Conservation (phyloP, 2,113 vertebrate species). For the Aplodontia rufa region DNA sequence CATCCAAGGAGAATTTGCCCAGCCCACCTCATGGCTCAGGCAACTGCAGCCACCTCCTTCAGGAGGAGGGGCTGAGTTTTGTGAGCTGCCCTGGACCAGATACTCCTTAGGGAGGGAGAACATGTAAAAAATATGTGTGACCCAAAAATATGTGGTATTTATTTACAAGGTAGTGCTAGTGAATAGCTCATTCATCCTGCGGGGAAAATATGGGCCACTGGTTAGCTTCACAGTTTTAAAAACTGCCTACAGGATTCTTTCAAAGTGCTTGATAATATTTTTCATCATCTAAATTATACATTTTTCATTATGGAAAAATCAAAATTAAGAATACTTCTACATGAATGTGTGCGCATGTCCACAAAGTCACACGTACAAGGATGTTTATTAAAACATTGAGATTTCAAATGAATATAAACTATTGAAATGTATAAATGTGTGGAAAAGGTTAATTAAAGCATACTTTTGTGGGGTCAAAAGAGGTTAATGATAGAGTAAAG, state of each 20-base stretch:
- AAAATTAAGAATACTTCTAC: neutral
- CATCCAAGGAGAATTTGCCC: neutral
- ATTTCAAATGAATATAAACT: neutral
- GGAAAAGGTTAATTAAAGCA: neutral
- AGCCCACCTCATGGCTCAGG: neutral
- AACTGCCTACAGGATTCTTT: slow-evolving; percentile 3
- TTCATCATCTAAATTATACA: neutral
- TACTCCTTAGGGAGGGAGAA: neutral
- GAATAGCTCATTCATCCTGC: slow-evolving; percentile 37
- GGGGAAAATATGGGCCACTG: neutral
- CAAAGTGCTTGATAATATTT: neutral
- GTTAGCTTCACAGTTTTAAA: neutral
- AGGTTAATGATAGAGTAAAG: neutral
- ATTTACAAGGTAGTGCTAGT: neutral
- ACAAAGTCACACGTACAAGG: neutral
- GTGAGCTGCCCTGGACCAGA: neutral
- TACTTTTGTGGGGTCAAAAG: neutral
- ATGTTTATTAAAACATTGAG: neutral
- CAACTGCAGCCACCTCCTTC: neutral
- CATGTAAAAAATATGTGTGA: neutral
- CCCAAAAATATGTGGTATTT: neutral
- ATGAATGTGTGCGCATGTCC: neutral
- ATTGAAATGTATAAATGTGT: neutral
- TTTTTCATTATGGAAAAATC: neutral
- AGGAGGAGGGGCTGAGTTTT: neutral